These are phyloP conservation scores for Mythimna lalbum DNA, from an alignment of 2,888 invertebrate species.

Conservation along the genomic window DNA sequence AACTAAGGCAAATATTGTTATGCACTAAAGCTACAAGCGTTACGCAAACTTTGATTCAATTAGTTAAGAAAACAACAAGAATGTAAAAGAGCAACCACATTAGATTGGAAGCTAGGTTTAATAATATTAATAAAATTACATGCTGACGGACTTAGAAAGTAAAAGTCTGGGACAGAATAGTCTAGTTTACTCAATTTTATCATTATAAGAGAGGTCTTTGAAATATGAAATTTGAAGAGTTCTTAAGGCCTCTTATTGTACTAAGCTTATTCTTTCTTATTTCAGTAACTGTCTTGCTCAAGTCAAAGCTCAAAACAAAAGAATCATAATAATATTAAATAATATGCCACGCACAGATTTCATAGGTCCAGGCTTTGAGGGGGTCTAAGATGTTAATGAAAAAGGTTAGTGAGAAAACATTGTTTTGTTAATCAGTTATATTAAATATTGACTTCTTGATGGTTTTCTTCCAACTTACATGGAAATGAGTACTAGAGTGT, in stretches of 20 bases:
- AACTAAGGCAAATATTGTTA: background rate
- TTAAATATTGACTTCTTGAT: constrained; percentile 30
- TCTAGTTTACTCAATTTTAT: background rate
- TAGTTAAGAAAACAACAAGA: constrained; percentile 19
- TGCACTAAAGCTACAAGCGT: constrained; percentile 32
- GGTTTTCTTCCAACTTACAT: constrained; percentile 82
- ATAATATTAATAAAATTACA: constrained; percentile 9
- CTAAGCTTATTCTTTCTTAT: background rate
- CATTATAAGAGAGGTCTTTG: background rate
- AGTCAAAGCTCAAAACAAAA: background rate
- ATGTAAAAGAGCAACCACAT: constrained; percentile 10
- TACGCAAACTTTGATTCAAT: constrained; percentile 9
- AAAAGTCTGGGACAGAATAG: background rate
- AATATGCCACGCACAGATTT: constrained; percentile 16
- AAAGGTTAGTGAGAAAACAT: constrained; percentile 12
- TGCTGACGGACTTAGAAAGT: constrained; percentile 2
- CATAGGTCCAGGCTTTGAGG: constrained; percentile 6
- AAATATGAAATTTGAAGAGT: background rate
- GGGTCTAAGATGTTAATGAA: background rate
- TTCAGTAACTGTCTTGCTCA: background rate
- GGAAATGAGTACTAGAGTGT: constrained; percentile 89
- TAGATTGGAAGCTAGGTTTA: constrained; percentile 17
- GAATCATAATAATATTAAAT: background rate
- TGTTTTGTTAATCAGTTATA: constrained; percentile 8
- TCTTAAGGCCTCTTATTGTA: no score